Base-by-base conservation (phyloP, 1,140 invertebrate genomes). In the Lordiphosa clarofinis region DNA sequence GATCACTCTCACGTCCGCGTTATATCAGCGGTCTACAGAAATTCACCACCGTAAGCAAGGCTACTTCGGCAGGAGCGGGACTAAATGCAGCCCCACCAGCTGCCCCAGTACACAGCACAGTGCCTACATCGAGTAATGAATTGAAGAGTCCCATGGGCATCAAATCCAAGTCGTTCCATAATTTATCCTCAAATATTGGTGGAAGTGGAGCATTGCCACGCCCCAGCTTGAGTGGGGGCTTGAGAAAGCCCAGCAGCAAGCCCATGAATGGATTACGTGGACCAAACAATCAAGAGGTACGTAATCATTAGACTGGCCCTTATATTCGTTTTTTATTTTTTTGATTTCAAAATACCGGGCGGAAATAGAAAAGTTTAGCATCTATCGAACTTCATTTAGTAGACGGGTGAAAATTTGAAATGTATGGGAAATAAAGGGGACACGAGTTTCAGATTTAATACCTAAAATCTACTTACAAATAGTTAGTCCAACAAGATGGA, bases 151-250 rank as follows among this genome's bases (percentile, higher is more conserved):
- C 87, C 1, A 89, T 89, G 87, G 87, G 87, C 24, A 88, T 82
- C 15, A 89, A 89, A 64, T 87, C 87, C 12, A 89, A 89, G 46
- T 89, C 87, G 21, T 88, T 89, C 56, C 86, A 88, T 48, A 89
- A 89, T 43, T 49, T 89, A 39, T 86, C 81, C 50, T 79, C 73
- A 21, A 79, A 73, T 11, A 52, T 84, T 5, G 61, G 56, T 21
- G 47, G 68, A 19, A 43, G 55, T 36, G 38, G 48, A 7, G 36
- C 46, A 0, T 7, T 73, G 9, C 38, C 63, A 4, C 61, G 73
- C 2, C 61, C 66, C 2, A 79, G 70, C 33, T 31, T 86, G 44
- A 58, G 73, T 5, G 66, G 54, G 19, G 63, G 54, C 9, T 13
- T 86, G 4, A 52, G 69, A 19, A 40, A 68, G 35, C 35, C 54